These are phyloP conservation scores for Dasypus novemcinctus DNA, from an alignment of 2,113 vertebrate species.

Conservation along the genomic window DNA sequence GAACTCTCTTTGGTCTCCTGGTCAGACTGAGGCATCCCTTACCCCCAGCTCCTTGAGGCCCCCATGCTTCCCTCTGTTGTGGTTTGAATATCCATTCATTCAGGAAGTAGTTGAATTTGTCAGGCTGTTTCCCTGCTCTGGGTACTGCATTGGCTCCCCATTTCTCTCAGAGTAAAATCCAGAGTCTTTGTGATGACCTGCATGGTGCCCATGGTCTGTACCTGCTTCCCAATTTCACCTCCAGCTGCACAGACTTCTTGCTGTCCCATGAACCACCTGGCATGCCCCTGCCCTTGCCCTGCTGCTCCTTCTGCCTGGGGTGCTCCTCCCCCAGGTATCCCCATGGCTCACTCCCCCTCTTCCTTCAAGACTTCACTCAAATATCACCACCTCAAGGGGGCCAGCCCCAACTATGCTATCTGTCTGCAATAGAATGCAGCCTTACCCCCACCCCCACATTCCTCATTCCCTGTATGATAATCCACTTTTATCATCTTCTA, in stretches of 20 bases:
- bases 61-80: background rate
- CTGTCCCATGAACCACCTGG: background rate
- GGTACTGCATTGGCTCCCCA: background rate
- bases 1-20: background rate
- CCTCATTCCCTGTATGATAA: background rate
- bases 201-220: fast-evolving
- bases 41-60: fast-evolving
- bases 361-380: background rate
- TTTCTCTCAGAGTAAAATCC: background rate
- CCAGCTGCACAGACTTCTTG: background rate
- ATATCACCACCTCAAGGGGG: background rate
- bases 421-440: background rate
- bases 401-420: too few relatives aligned
- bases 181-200: background rate
- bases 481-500: background rate
- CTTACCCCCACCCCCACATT: too few relatives aligned
- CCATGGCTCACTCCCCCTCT: background rate
- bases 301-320: background rate
- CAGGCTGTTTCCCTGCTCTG: background rate
- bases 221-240: fast-evolving
- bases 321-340: background rate
- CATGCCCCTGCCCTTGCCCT: background rate
- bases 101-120: background rate
- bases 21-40: background rate
- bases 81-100: background rate